A percentile compares a stretch with the other conserved stretches of the same genome.
phyloP scores from a whole-genome alignment of 2,113 vertebrate genomes.

The Phoxinus phoxinus region DNA sequence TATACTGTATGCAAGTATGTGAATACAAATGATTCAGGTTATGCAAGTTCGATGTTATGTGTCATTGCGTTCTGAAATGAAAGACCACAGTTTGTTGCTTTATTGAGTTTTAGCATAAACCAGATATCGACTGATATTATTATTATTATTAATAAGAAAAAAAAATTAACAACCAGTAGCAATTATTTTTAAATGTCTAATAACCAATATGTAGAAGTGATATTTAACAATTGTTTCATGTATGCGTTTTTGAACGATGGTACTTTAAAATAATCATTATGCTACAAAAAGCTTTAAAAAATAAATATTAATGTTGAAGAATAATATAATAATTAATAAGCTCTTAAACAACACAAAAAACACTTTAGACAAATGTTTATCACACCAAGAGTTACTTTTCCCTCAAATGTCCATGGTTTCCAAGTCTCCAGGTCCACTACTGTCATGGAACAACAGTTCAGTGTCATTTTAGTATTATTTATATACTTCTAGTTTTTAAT shows the following conservation, averaged over 20 bases:
- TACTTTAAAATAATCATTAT: not conserved
- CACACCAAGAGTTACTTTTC: too few species aligned
- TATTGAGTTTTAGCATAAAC: not conserved
- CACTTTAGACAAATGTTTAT: too few species aligned
- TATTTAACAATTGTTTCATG: not conserved
- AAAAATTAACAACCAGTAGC: not conserved
- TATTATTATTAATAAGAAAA: too few species aligned
- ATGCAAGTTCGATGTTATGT: not conserved
- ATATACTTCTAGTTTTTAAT: not conserved
- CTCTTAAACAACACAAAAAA: not conserved
- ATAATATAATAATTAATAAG: not conserved
- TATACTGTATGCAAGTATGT: not conserved
- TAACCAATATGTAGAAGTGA: not conserved
- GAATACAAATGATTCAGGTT: not conserved
- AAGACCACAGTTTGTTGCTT: too few species aligned
- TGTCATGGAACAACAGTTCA: too few species aligned
- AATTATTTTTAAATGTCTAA: not conserved
- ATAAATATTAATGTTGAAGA: not conserved
- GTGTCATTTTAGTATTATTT: not conserved
- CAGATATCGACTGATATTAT: not conserved
- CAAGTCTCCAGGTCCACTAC: too few species aligned
- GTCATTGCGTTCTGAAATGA: not conserved
- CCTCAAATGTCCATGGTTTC: too few species aligned
- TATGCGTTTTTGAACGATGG: not conserved
- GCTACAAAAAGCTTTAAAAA: not conserved